phyloP scores from a whole-genome alignment of 2,113 vertebrate species.

The Stigmatopora argus region DNA sequence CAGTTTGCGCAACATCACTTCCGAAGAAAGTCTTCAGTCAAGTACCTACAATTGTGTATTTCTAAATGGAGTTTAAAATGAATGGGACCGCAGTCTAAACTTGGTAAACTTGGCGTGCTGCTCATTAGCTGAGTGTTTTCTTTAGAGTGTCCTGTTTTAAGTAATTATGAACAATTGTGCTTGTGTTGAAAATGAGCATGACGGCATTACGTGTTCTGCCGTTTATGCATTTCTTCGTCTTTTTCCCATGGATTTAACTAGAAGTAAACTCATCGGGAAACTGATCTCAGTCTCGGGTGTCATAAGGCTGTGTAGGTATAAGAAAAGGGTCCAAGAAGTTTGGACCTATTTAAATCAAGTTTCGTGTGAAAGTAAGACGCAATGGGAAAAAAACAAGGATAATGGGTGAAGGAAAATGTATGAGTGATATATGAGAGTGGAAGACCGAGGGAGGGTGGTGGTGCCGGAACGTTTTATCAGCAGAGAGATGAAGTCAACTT shows the following conservation, averaged over 20 bases:
- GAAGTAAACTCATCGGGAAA: not conserved
- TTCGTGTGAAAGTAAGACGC: not conserved
- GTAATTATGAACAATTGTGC: no score
- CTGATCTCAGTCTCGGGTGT: not conserved
- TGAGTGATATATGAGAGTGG: slow-evolving; percentile 58
- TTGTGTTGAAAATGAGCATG: no score
- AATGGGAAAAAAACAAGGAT: not conserved
- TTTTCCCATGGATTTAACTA: no score
- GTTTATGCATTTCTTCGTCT: no score
- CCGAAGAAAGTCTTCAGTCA: no score
- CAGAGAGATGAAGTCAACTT: slow-evolving; percentile 75
- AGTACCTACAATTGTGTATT: no score
- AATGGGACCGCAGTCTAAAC: not conserved
- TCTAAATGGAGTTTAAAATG: no score
- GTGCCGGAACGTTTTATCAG: slow-evolving; percentile 56
- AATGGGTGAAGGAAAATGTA: slow-evolving; percentile 41
- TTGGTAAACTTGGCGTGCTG: not conserved
- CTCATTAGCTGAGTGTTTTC: not conserved
- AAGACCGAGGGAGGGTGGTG: slow-evolving; percentile 32
- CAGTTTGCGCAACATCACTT: no score
- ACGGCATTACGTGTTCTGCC: no score
- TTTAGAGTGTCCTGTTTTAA: no score
- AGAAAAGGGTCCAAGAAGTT: not conserved
- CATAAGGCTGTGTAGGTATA: not conserved
- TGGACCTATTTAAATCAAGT: not conserved